Evolutionary conservation across 2,113 vertebrate species (phyloP), one percentile per base, ranked within the genome.

Genomic region (Xiphophorus hellerii): DNA sequence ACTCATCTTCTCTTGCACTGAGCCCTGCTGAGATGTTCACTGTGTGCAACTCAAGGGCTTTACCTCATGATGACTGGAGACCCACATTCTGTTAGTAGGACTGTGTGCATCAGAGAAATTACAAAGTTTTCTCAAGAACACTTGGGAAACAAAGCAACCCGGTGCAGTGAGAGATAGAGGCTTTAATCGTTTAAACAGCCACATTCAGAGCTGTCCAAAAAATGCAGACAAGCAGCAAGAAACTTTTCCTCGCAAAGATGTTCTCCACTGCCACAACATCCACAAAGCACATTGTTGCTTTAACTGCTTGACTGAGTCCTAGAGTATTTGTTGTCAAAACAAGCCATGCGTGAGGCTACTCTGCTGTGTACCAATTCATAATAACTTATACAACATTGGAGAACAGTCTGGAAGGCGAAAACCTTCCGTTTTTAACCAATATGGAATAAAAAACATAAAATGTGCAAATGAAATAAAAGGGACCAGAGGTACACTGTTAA

Each of bases 51-150:
- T 39, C 61, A 17, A 44, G 42, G 13, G 22, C 25, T 58, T 58
- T n/a, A 58, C 30, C 25, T 5, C 31, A 35, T 5, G 31, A 14
- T 63, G 74, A 61, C 71, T 68, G 35, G 22, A 77, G 28, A 62
- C 66, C 48, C 35, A 20, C 30, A 33, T 69, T 74, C 69, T 76
- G 77, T 67, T 71, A 73, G 35, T 2, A 27, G 54, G 12, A 71
- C 48, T 66, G 5, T 66, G 17, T 69, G 8, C 29, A 83, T 62
- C 54, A 64, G 29, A 80, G 31, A 73, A 83, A 73, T 67, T 14
- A 48, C 31, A 10, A 77, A 14, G 51, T 58, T 78, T 71, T 67
- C 61, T 76, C 3, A n/a, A 74, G 15, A 64, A 31, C 31, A 58
- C 33, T 63, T 17, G 42, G 42, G n/a, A 54, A 73, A 72, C 54